Evolutionary conservation across 2,888 invertebrate species (phyloP).

Genomic region (Drosophila quinaria): DNA sequence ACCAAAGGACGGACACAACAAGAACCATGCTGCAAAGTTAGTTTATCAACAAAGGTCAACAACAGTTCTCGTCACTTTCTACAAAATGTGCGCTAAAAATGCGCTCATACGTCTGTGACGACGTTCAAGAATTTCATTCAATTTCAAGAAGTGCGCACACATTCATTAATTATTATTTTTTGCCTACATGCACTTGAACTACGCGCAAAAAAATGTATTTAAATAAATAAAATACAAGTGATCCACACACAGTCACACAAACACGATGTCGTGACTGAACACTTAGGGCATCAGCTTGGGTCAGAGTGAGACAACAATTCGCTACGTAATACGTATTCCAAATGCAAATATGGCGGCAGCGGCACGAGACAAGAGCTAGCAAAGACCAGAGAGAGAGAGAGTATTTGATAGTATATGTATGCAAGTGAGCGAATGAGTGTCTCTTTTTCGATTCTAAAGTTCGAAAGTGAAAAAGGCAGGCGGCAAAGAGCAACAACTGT

Average conservation of each 20-base stretch:
- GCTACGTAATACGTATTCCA: constrained; percentile 73
- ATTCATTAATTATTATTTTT: constrained; percentile 38
- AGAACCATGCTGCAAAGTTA: constrained; percentile 12
- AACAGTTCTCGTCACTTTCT: constrained; percentile 19
- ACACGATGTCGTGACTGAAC: constrained; percentile 34
- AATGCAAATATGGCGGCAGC: constrained; percentile 79
- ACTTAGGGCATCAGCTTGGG: constrained; percentile 42
- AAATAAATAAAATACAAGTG: constrained; percentile 77
- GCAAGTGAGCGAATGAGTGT: constrained; percentile 17
- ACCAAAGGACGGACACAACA: neutral
- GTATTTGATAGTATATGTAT: constrained; percentile 33
- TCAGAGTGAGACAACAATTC: constrained; percentile 62
- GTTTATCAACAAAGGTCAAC: constrained; percentile 60
- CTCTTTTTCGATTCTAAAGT: constrained; percentile 54
- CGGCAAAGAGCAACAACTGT: constrained; percentile 43
- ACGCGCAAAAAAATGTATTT: constrained; percentile 67
- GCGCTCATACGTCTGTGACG: neutral
- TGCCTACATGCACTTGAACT: constrained; percentile 68
- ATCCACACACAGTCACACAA: constrained; percentile 36
- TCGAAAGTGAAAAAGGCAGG: constrained; percentile 63
- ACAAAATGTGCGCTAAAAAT: constrained; percentile 23
- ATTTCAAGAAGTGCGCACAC: constrained; percentile 15
- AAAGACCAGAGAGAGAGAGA: constrained; percentile 34
- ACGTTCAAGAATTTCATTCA: constrained; percentile 31
- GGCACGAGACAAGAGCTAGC: constrained; percentile 59